These are phyloP conservation scores for Latrodectus geometricus DNA, from an alignment of 1,140 invertebrate genomes.

Conservation along the genomic window DNA sequence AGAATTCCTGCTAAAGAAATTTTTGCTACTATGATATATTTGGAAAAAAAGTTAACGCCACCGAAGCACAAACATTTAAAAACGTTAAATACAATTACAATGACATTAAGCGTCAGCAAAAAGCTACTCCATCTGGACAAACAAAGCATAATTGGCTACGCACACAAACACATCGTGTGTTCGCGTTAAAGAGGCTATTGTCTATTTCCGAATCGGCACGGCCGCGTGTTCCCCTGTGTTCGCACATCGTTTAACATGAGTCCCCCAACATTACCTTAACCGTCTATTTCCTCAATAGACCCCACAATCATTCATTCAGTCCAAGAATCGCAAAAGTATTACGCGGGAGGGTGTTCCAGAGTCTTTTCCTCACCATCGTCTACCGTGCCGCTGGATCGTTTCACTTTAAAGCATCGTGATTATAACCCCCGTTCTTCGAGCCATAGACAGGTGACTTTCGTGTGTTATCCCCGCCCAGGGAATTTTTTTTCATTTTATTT, in stretches of 20 bases:
- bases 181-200: neutral
- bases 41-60: too few species aligned
- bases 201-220: neutral
- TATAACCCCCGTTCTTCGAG: slow-evolving; percentile 15
- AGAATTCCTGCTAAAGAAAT: too few species aligned
- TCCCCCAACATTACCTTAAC: slow-evolving; percentile 26
- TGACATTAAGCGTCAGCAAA: too few species aligned
- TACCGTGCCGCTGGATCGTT: neutral
- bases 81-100: too few species aligned
- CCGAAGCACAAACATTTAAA: too few species aligned
- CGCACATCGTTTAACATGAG: slow-evolving; percentile 22
- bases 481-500: slow-evolving; percentile 6
- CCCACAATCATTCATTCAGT: neutral
- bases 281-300: slow-evolving; percentile 8
- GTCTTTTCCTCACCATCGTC: slow-evolving; percentile 7
- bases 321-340: neutral
- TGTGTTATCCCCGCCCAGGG: neutral
- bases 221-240: neutral
- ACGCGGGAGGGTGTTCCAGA: neutral
- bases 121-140: neutral
- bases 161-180: neutral
- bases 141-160: neutral
- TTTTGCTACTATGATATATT: too few species aligned
- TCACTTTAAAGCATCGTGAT: slow-evolving; percentile 20
- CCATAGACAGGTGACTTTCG: slow-evolving; percentile 33